Base-by-base conservation (phyloP, 2,113 vertebrate species). In the Microtus oregoni region DNA sequence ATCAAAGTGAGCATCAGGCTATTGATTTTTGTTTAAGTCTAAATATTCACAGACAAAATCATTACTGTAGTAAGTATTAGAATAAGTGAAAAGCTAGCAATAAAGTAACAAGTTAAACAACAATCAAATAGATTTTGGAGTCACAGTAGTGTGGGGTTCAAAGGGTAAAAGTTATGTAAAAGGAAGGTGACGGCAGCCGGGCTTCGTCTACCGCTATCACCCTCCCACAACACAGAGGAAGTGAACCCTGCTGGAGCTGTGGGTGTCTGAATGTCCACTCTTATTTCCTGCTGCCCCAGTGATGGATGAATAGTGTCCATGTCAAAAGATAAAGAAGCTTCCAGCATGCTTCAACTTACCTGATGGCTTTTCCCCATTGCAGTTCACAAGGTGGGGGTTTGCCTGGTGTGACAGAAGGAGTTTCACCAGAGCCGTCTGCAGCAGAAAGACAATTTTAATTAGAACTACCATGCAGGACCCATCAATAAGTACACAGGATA, bases 291-390 rank as follows among this genome's bases (percentile, higher is more conserved):
- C n/a, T n/a, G 44, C 1, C 13, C 15, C 19, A 0, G 19, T 1
- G 22, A 11, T 0, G 28, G 14, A n/a, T 5, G n/a, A 68, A 63
- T 6, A 47, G 5, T 44, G 1, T 28, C 13, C 1, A 19, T 0
- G 17, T 0, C 13, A 47, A 3, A 32, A 65, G 35, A 90, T 4
- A 3, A 90, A 28, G 12, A 55, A 13, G 11, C 4, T 24, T 47
- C 4, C 22, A 2, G 4, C 7, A 35, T 50, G 8, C 0, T 3
- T 4, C 32, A 41, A 61, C 98, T 94, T 98, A 99, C 99, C 99
- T 98, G 99, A 99, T 81, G 99, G 98, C 87, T 99, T 99, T 97
- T 99, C 99, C 91, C 99, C 99, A 97, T 99, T 99, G 98, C 98
- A 99, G 98, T 99, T 99, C 96, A 99, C 97, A 75, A 99, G 98